Base-by-base conservation (phyloP, 2,888 invertebrate species). In the Drosophila melanocephala region DNA sequence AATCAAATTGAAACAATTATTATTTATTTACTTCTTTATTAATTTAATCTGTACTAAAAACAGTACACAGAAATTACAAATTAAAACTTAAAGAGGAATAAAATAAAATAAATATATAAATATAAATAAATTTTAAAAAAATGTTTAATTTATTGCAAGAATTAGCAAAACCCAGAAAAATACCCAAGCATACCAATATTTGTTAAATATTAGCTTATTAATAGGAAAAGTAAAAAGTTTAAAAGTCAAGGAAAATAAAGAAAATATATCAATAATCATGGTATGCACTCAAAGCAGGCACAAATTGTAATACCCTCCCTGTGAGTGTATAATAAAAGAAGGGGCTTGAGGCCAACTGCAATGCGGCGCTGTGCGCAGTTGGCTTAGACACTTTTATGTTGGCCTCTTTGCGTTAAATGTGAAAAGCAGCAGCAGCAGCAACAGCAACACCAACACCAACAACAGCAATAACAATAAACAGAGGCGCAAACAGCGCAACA, bases 391-490 rank as follows among this genome's bases (percentile, higher is more conserved):
- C 81, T 87, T 87, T 85, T 78, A 73, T 85, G 77, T 76, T 80
- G 81, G 84, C 89, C 84, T 83, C 83, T 71, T 84, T 79, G 76
- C 79, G 64, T 44, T 81, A 80, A 84, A 87, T 81, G 85, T 64
- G 72, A 52, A 62, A 69, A 76, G 50, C 50, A 56, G 26, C 72
- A 53, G 16, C 73, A 62, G 26, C 63, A 16, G 2, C 28, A 28
- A 14, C 56, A 57, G 6, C 55, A 55, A 7, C 59, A 53, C 3
- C 47, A 62, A 7, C 59, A 60, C 5, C 56, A 61, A 9, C 66
- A 56, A 55, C 61, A 72, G 32, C 68, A 77, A 55, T 57, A 61
- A 33, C 59, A 61, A 58, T 26, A 42, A 58, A 22, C 32, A 32
- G 16, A 58, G 58, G 30, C 58, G 58, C 58, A 57, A 39, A 52